Evolutionary conservation across 2,888 invertebrate genomes (phyloP), one percentile per base, ranked within the genome.

Genomic region (Elgonia sp.): DNA sequence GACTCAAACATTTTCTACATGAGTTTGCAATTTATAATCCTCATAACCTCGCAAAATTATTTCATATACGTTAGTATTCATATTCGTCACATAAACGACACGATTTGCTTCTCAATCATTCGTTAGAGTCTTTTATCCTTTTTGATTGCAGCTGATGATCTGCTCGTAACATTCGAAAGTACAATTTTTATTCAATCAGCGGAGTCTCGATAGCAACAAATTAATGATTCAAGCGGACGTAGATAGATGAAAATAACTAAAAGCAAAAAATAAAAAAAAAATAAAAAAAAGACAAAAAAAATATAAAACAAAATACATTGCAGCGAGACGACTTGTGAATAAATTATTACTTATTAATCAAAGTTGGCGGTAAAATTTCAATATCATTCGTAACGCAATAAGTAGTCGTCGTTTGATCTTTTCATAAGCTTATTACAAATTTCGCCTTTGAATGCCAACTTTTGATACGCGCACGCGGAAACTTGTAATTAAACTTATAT

Each of bases 401-500:
- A 70, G 70, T 63, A 63, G 29, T 76, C 67, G 46, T 67, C 79
- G 70, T 86, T 86, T 65, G 75, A 77, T 77, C 65, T 70, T 76
- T 65, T 67, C 69, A 72, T 79, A 72, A 86, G 79, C 72, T 77
- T 57, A 86, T 77, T 82, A 83, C 73, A 65, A 77, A 77, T 60
- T 86, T 62, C 46, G 40, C 70, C 70, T 80, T 70, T 69, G 57
- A 77, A 73, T 82, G 50, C n/a, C 16, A 86, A 81, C 86, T 29
- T 67, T 76, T 85, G 55, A 81, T 76, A 63, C 62, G 70, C 42
- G 62, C 55, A 29, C 76, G 55, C 18, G 20, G 46, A 60, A 84
- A 84, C 53, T 73, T 55, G 72, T 69, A 70, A 77, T 72, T 63
- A 82, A 82, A 82, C 73, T 86, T 72, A 65, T 77, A 86, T 81